A percentile compares a stretch with the other conserved stretches of the same genome.
Evolutionary conservation across 2,888 invertebrate species (phyloP).

Genomic region (Bimastos eiseni): DNA sequence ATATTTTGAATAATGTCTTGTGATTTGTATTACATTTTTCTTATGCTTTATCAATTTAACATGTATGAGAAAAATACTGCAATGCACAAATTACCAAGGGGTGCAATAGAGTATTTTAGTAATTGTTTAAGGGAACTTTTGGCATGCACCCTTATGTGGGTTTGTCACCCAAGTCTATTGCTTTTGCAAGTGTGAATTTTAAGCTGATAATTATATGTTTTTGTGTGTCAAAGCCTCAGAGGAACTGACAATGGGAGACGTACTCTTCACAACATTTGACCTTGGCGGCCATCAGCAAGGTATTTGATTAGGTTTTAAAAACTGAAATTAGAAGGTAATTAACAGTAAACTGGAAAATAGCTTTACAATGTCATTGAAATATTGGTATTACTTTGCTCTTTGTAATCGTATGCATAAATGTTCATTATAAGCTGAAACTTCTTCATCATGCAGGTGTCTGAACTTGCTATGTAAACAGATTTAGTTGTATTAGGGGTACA

Average conservation of each 20-base stretch:
- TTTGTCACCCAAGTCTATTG: too few relatives aligned
- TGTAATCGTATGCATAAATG: too few relatives aligned
- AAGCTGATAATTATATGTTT: background rate
- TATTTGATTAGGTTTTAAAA: constrained; percentile 27
- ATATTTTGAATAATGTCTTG: too few relatives aligned
- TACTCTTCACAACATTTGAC: constrained; percentile 51
- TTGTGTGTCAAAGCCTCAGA: constrained; percentile 44
- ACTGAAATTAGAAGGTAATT: background rate
- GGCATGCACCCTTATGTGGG: too few relatives aligned
- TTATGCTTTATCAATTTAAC: background rate
- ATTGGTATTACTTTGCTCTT: background rate
- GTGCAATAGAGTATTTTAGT: background rate
- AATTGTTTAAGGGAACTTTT: background rate
- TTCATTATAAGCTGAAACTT: too few relatives aligned
- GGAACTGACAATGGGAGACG: constrained; percentile 45
- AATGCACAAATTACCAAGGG: too few relatives aligned
- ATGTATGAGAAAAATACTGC: background rate
- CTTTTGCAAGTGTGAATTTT: background rate
- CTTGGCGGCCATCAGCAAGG: constrained; percentile 49
- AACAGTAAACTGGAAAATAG: background rate
- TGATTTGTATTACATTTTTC: background rate
- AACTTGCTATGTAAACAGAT: too few relatives aligned
- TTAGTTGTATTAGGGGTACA: too few relatives aligned
- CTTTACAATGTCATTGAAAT: background rate
- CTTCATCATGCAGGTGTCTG: too few relatives aligned